Base-by-base conservation (phyloP, 1,140 invertebrate species). In the Cherax destructor region DNA sequence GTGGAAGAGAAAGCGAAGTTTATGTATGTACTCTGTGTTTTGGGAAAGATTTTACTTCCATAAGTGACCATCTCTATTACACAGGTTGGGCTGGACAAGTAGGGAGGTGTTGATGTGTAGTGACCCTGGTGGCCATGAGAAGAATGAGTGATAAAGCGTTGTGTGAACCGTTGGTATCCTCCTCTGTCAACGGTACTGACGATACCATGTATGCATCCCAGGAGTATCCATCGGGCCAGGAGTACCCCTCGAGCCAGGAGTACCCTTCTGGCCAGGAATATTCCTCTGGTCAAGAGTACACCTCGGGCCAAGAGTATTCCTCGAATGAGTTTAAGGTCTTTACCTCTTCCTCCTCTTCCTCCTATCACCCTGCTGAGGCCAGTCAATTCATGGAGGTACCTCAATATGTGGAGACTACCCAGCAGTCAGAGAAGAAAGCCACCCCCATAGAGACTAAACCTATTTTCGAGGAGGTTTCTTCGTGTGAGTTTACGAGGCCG, bases 111-210 rank as follows among this genome's bases (percentile, higher is more conserved):
- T 81, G 52, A 72, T 89, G 80, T n/a, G 56, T 76, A 72, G 79
- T 47, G 41, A 50, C 30, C 61, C 78, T 3, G n/a, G 30, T 7
- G 47, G 41, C 5, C 79, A 89, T 89, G 87, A 81, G 87, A 74
- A 89, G 72, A 83, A 89, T 89, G 87, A 83, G 47, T 50, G 87
- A 89, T 65, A 89, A 89, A 79, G 87, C 87, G 16, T 18, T 89
- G 79, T 89, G 87, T 59, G 87, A 89, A 24, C 87, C 87, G 0
- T 80, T 89, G 47, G 87, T 89, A 21, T 83, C 87, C 10, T 89
- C 87, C 24, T 89, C 87, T 10, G 87, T 89, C 24, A 83, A 61
- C 30, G 87, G 79, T 0, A 30, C 61, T 18, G 87, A 89, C 49
- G 87, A 89, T 5, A 41, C 79, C 80, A 89, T 74, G 21, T 83